Base-by-base conservation (phyloP, 2,888 invertebrate genomes). In the Galeopsomyia nigrocyanea region DNA sequence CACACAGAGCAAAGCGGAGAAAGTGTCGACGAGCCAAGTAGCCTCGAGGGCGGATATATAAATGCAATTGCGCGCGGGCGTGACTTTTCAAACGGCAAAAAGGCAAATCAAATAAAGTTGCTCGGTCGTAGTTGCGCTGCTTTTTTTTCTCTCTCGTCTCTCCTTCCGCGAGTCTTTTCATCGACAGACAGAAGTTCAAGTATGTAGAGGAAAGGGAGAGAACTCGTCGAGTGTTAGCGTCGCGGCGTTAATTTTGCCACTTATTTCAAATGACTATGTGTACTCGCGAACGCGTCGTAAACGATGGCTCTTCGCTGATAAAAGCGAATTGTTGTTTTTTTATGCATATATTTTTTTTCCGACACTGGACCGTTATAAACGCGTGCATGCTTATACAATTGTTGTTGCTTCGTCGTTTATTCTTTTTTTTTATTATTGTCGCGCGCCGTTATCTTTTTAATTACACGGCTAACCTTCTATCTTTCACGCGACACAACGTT, bases 161-260 rank as follows among this genome's bases (percentile, higher is more conserved):
- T 19, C 14, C 46, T 21, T 64, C 53, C n/a, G 10, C 26, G 17
- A 14, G 26, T 19, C 13, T 3, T 47, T 56, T 67, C 21, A 58
- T 67, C 55, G 31, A 67, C 16, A 9, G 46, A 3, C 3, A 26
- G 26, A 26, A 5, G 26, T n/a, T n/a, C n/a, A n/a, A n/a, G 19
- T 10, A 3, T 16, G 61, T 47, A 49, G 21, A 7, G 50, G 50
- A 50, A 50, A 50, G 31, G 17, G 19, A 22, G 58, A 50, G 26
- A 31, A 19, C n/a, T 49, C 39, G 31, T 51, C 10, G 51, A n/a
- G 19, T 0, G 53, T 39, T 71, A 66, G 22, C 66, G 31, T n/a
- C 13, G 31, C 39, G 22, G 50, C 31, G 71, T 71, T 71, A 71
- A 71, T 66, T 71, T 66, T 66, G 65, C 56, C 55, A 49, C 65